Evolutionary conservation across 2,888 invertebrate species (phyloP).

Genomic region (Lypha dubia): DNA sequence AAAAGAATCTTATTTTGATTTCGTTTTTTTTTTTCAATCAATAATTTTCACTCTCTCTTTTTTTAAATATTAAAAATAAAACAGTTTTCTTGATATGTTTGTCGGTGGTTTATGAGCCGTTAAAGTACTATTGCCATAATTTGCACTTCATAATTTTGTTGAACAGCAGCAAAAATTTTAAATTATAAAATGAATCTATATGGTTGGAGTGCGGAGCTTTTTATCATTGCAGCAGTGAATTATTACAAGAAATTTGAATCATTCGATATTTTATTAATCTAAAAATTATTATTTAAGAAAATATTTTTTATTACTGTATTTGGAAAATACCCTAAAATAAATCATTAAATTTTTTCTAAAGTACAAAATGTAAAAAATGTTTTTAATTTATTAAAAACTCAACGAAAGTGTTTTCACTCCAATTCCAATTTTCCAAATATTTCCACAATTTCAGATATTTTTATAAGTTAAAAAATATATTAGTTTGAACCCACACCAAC

Average conservation of each 20-base stretch:
- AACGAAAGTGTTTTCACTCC: no score
- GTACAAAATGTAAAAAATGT: no score
- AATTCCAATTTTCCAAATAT: no score
- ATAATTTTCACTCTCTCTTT: slow-evolving; percentile 21
- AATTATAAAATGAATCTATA: slow-evolving; percentile 42
- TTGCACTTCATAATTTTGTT: slow-evolving; percentile 59
- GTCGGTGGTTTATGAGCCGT: slow-evolving; percentile 44
- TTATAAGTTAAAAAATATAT: no score
- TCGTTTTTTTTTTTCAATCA: slow-evolving; percentile 10
- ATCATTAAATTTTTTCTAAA: no score
- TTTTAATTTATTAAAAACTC: no score
- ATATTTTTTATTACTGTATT: neutral
- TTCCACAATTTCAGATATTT: no score
- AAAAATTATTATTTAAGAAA: neutral
- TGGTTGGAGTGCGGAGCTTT: neutral
- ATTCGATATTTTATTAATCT: slow-evolving; percentile 37
- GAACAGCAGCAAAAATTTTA: slow-evolving; percentile 33
- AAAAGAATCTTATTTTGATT: slow-evolving; percentile 9
- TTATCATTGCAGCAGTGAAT: slow-evolving; percentile 1
- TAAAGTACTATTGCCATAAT: slow-evolving; percentile 53
- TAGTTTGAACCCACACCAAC: no score
- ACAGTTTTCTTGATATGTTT: slow-evolving; percentile 20
- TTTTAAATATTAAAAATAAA: neutral
- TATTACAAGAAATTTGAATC: slow-evolving; percentile 41
- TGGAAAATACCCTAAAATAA: slow-evolving; percentile 2